Percentiles rank a stretch among this genome's conserved stretches.
Evolutionary conservation across 2,113 vertebrate genomes (phyloP).

Genomic region (Pangasianodon gigas): DNA sequence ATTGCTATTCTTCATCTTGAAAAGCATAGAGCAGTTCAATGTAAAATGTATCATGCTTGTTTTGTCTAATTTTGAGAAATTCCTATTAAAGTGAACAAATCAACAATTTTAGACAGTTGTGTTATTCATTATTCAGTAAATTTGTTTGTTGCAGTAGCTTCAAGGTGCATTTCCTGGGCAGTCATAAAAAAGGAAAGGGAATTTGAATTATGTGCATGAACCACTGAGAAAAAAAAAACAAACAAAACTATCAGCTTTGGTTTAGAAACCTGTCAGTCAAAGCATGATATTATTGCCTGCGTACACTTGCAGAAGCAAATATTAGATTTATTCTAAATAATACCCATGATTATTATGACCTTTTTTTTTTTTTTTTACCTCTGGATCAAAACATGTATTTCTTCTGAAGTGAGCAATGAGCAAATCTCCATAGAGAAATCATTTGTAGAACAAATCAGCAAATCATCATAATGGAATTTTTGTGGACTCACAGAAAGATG

Average conservation of each 20-base stretch:
- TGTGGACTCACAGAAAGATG: neutral
- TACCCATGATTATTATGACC: neutral
- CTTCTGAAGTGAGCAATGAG: neutral
- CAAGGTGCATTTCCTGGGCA: neutral
- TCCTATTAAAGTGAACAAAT: neutral
- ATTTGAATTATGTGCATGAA: slow-evolving; percentile 3
- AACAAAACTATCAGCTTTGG: slow-evolving; percentile 1
- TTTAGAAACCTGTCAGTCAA: slow-evolving; percentile 10
- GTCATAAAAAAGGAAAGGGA: neutral
- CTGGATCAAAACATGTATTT: neutral
- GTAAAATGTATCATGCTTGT: neutral
- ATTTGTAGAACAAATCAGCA: neutral
- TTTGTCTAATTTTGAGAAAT: neutral
- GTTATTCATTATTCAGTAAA: neutral
- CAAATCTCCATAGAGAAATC: neutral
- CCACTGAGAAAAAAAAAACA: neutral
- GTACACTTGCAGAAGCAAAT: neutral
- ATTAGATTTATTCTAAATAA: slow-evolving; percentile 21
- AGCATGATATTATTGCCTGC: neutral
- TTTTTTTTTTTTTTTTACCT: neutral
- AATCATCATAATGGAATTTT: neutral
- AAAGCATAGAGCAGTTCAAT: neutral
- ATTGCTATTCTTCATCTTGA: neutral
- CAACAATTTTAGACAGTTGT: neutral
- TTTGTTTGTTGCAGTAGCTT: neutral